Evolutionary conservation across 2,797 vertebrate genomes (phyloP).

Genomic region (Pseudocheirus occidentalis): DNA sequence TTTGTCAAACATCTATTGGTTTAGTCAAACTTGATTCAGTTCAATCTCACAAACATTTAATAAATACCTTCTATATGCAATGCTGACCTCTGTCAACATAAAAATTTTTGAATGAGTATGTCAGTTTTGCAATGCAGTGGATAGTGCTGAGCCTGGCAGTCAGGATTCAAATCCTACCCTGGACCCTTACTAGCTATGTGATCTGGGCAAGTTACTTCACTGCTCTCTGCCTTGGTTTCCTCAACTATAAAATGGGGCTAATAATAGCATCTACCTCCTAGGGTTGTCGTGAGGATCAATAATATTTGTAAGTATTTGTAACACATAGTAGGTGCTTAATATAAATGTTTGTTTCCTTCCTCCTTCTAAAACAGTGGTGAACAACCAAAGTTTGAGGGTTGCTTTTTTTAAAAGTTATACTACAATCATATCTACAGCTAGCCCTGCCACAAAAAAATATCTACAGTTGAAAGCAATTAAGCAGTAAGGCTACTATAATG

Average conservation of each 20-base stretch:
- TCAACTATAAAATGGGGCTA: neutral
- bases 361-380: neutral
- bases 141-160: neutral
- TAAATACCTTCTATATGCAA: neutral
- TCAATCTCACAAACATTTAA: neutral
- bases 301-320: neutral
- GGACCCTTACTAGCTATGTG: neutral
- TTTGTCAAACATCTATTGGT: neutral
- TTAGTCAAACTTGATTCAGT: neutral
- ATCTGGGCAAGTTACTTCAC: neutral
- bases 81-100: neutral
- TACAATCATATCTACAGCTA: neutral
- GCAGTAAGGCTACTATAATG: no score
- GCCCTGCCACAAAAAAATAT: neutral
- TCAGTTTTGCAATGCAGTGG: neutral
- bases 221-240: neutral
- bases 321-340: neutral
- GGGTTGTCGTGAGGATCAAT: neutral
- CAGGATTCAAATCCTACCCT: neutral
- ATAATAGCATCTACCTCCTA: neutral
- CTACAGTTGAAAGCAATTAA: neutral
- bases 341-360: neutral
- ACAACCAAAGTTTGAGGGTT: neutral
- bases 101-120: neutral
- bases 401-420: neutral